Base-by-base conservation (phyloP, 1,140 invertebrate genomes). In the Bombus pyrosoma region DNA sequence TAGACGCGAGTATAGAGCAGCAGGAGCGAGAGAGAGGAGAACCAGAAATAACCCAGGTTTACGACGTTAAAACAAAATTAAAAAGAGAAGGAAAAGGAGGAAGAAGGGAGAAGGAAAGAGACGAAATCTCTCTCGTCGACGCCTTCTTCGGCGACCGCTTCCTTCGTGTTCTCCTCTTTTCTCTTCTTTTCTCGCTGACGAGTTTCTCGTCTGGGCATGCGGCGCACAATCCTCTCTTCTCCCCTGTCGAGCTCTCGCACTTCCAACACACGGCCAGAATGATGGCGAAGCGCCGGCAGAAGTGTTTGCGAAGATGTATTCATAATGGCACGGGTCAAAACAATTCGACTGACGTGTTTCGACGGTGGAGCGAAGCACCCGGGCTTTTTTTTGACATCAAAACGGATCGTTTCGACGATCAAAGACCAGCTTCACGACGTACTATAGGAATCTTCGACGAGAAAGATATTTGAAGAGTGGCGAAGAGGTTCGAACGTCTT, bases 21-120 rank as follows among this genome's bases (percentile, higher is more conserved):
- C 3, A 37, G 18, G 53, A 39, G 57, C 64, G 81, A 74, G 22
- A 68, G 41, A 71, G 64, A 79, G 78, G 68, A 68, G 72, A 81
- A 80, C 87, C 87, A 89, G 85, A 89, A 89, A 89, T 89, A 89
- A 78, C 88, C 79, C 32, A 68, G 84, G 71, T 82, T 90, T 75
- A 87, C 75, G 72, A 78, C 62, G 71, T 78, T 28, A 37, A 74
- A 77, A 83, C 64, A 43, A 68, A 79, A 68, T 59, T 83, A 88
- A 74, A 81, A 79, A 68, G 39, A 83, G 43, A 85, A 37, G 15
- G n/a, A 43, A 73, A 41, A 43, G 77, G 9, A 18, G 18, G 47
- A 32, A 34, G 22, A 34, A 9, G 43, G 74, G 43, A 82, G 53
- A 73, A 41, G 73, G 34, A 79, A 86, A 80, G 87, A 89, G 87